Conservation (phyloP, 2,113 vertebrate species). For the Globicephala melas region DNA sequence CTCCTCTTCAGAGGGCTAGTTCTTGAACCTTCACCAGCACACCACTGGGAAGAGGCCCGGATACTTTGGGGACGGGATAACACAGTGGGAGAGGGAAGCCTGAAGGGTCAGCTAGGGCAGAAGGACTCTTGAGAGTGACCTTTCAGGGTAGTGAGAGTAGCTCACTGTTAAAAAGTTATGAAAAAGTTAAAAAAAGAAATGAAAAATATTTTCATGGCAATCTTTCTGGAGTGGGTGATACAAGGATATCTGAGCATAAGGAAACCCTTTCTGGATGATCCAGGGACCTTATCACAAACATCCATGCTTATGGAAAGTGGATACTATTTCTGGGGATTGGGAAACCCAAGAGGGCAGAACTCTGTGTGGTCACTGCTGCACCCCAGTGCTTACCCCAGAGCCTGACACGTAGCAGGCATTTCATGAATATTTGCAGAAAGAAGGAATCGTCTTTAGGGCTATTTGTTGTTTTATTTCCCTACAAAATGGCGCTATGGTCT, state of each 20-base stretch:
- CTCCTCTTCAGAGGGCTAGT: not conserved
- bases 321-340: not conserved
- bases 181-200: not conserved
- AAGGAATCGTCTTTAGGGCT: not conserved
- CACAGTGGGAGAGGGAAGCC: not conserved
- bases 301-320: rapidly evolving
- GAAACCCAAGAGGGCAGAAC: not conserved
- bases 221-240: not conserved
- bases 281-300: rapidly evolving
- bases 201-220: not conserved
- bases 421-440: not conserved
- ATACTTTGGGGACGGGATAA: rapidly evolving
- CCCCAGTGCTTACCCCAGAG: rapidly evolving
- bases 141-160: not conserved
- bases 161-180: not conserved
- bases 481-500: not conserved
- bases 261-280: not conserved
- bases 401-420: not conserved
- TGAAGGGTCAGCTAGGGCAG: not conserved
- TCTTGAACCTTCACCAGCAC: not conserved
- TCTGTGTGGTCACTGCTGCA: not conserved
- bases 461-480: not conserved
- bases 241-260: not conserved
- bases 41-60: not conserved
- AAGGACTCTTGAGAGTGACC: not conserved